A percentile compares a stretch with the other conserved stretches of the same genome.
These are phyloP conservation scores for Cromileptes altivelis DNA, from an alignment of 2,113 vertebrate genomes.

Conservation along the genomic window DNA sequence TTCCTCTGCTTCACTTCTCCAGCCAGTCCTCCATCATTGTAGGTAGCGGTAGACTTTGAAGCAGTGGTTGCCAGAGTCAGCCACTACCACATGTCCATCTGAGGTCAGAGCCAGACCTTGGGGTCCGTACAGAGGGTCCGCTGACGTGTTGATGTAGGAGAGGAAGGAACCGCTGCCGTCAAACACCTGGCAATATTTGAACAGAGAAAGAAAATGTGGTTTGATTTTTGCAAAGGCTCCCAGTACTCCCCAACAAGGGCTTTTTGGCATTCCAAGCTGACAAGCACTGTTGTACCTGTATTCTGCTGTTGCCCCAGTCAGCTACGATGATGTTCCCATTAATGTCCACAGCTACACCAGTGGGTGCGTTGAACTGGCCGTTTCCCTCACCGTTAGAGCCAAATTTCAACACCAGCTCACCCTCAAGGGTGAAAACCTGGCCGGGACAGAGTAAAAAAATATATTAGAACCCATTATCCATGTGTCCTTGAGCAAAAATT, in stretches of 20 bases:
- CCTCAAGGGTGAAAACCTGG: conserved; percentile 96
- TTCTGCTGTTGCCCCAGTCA: conserved; percentile 98
- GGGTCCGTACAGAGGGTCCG: conserved; percentile 96
- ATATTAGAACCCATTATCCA: not conserved
- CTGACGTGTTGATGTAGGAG: conserved; percentile 98
- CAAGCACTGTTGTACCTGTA: conserved; percentile 87
- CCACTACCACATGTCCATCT: conserved; percentile 96
- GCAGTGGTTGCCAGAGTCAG: conserved; percentile 98
- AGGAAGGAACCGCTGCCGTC: conserved; percentile 96
- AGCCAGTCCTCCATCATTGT: conserved; percentile 84
- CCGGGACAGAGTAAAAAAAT: not conserved
- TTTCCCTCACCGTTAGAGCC: conserved; percentile 99
- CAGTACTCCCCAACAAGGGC: not conserved
- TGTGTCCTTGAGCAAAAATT: not conserved
- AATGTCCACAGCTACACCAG: conserved; percentile 95
- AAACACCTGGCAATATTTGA: conserved; percentile 87
- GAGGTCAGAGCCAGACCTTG: conserved; percentile 96
- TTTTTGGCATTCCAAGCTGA: not conserved
- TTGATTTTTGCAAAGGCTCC: not conserved
- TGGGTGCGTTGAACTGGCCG: conserved; percentile 97
- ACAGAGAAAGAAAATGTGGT: not conserved
- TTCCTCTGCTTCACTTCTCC: not conserved
- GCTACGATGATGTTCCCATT: conserved; percentile 98
- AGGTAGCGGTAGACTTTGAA: conserved; percentile 99
- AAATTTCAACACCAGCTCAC: conserved; percentile 96